Conservation (phyloP, 2,113 vertebrate species). For the Herpetotheres cachinnans region DNA sequence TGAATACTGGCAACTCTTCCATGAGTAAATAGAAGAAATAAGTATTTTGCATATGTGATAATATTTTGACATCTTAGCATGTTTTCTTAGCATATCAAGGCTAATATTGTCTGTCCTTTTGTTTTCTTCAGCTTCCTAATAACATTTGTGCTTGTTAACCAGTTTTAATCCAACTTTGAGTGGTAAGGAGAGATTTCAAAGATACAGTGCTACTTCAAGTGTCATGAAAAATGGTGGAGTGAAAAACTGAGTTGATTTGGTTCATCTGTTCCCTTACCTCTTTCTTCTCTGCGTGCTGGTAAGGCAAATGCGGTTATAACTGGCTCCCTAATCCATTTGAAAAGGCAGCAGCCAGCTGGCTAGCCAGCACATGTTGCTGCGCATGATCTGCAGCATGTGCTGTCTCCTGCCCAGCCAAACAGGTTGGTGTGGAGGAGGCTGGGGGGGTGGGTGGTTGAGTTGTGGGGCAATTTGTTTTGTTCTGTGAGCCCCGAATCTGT, state of each 20-base stretch:
- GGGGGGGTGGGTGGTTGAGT: rapidly evolving
- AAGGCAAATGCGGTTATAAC: background rate
- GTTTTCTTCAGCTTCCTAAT: background rate
- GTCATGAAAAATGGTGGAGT: background rate
- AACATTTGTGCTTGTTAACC: background rate
- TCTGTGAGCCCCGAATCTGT: background rate
- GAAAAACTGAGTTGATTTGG: background rate
- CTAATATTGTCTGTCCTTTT: background rate
- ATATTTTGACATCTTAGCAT: background rate
- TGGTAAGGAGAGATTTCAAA: background rate
- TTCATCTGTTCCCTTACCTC: background rate
- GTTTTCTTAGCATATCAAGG: background rate
- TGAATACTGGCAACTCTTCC: background rate
- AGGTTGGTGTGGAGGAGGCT: background rate
- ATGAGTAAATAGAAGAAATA: background rate
- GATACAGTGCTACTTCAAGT: background rate
- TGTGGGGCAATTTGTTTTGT: background rate
- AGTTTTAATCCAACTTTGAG: background rate
- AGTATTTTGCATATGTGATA: background rate
- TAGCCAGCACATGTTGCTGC: rapidly evolving
- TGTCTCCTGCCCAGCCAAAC: background rate
- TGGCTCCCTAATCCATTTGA: background rate
- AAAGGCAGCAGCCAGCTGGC: background rate
- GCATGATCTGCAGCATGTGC: rapidly evolving
- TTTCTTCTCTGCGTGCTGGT: background rate